Evolutionary conservation across 1,140 invertebrate species (phyloP).

Genomic region (Nomia melanderi): DNA sequence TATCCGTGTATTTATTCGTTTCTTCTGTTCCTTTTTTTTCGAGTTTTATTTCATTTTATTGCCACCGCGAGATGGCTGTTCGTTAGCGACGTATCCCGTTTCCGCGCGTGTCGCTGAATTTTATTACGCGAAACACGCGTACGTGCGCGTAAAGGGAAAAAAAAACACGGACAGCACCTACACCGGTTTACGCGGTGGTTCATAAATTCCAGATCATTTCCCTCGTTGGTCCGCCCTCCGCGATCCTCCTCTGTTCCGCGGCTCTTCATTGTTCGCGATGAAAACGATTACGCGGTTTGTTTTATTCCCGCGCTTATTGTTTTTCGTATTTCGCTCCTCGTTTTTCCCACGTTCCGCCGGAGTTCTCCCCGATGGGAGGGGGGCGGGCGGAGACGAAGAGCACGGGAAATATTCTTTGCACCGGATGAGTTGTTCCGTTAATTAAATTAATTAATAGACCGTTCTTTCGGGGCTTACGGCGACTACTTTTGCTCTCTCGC

Average conservation of each 20-base stretch:
- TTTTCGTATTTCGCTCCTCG: neutral
- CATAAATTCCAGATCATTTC: conserved; percentile 35
- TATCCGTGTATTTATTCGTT: conserved; percentile 4
- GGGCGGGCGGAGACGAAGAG: neutral
- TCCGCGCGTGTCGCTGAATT: conserved; percentile 23
- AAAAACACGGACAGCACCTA: conserved; percentile 14
- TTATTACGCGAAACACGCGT: too few relatives aligned
- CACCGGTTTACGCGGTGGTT: conserved; percentile 14
- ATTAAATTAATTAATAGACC: conserved; percentile 61
- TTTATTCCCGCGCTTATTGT: conserved; percentile 2
- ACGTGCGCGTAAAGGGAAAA: too few relatives aligned
- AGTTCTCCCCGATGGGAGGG: too few relatives aligned
- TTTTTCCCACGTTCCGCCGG: too few relatives aligned
- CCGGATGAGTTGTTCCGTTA: conserved; percentile 47
- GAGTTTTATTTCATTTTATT: too few relatives aligned
- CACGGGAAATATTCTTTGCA: conserved; percentile 1
- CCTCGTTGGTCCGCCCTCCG: too few relatives aligned
- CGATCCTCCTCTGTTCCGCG: too few relatives aligned
- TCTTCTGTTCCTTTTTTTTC: conserved; percentile 2
- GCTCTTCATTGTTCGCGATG: conserved; percentile 29
- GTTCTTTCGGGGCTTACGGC: neutral
- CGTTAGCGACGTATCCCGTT: conserved; percentile 4
- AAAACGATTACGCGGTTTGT: conserved; percentile 33
- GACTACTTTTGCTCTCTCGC: neutral
- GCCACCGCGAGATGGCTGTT: conserved; percentile 5